Conservation (phyloP, 2,888 invertebrate genomes). For the Margaritifera margaritifera region DNA sequence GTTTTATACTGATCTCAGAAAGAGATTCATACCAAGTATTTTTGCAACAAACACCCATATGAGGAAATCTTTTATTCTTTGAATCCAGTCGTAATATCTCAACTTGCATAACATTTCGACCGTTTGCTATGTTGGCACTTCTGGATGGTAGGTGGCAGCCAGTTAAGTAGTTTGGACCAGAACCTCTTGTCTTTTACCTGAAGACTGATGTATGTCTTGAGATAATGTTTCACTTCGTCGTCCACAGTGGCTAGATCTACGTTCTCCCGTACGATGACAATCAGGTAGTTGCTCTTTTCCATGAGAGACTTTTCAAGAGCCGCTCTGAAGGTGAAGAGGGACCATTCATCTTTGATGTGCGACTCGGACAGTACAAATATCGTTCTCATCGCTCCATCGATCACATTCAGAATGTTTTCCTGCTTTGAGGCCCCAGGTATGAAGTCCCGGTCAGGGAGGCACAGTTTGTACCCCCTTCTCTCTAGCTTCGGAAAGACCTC, state of each 20-base stretch:
- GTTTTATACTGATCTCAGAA: no score
- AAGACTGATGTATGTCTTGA: background rate
- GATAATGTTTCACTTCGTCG: background rate
- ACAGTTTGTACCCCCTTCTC: conserved; percentile 14
- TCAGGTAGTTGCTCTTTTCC: conserved; percentile 29
- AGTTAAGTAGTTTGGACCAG: no score
- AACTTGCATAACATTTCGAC: no score
- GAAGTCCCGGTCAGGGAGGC: conserved; percentile 32
- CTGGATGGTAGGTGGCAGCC: no score
- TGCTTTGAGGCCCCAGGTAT: conserved; percentile 28
- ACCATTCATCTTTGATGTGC: conserved; percentile 25
- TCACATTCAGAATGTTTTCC: conserved; percentile 29
- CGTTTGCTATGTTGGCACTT: no score
- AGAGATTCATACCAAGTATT: no score
- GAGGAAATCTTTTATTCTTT: no score
- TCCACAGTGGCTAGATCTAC: conserved; percentile 6
- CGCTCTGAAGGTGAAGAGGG: conserved; percentile 30
- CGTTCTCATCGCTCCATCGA: conserved; percentile 19
- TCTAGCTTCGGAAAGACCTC: conserved; percentile 20
- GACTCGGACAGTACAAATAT: conserved; percentile 21
- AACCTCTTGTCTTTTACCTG: no score
- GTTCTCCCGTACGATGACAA: conserved; percentile 17
- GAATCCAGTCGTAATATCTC: no score
- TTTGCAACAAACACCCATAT: no score
- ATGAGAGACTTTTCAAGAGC: conserved; percentile 29